Percentiles rank a stretch among this genome's conserved stretches.
phyloP scores from a whole-genome alignment of 2,888 invertebrate genomes.

The Neoaliturus tenellus region DNA sequence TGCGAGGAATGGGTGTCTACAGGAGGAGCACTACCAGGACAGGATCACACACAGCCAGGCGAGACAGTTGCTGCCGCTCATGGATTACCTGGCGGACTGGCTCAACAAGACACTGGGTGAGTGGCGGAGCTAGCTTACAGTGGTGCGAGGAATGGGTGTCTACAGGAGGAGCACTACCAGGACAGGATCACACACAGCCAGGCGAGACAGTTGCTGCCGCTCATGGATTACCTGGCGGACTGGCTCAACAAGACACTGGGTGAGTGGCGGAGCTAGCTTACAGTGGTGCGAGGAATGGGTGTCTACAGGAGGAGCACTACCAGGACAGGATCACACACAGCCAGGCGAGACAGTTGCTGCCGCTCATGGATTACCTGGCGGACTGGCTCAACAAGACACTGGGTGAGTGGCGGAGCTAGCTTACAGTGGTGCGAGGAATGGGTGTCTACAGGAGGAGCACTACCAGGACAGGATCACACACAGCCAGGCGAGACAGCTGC shows the following conservation, averaged over 20 bases:
- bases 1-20: no score
- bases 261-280: conserved; percentile 83
- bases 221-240: conserved; percentile 91
- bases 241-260: conserved; percentile 92
- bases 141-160: no score
- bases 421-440: no score
- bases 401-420: conserved; percentile 77
- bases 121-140: no score
- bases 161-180: conserved; percentile 79
- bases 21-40: conserved; percentile 80
- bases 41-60: conserved; percentile 86
- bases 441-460: conserved; percentile 77
- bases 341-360: conserved; percentile 87
- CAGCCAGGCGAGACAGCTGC: conserved; percentile 86
- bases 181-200: conserved; percentile 86
- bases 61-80: conserved; percentile 86
- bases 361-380: conserved; percentile 83
- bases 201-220: conserved; percentile 86
- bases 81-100: conserved; percentile 93
- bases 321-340: conserved; percentile 84
- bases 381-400: conserved; percentile 57
- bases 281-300: no score
- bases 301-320: conserved; percentile 79
- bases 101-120: conserved; percentile 89
- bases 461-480: conserved; percentile 84